phyloP scores from a whole-genome alignment of 2,113 vertebrate species.

The Thalassarche chlororhynchos region DNA sequence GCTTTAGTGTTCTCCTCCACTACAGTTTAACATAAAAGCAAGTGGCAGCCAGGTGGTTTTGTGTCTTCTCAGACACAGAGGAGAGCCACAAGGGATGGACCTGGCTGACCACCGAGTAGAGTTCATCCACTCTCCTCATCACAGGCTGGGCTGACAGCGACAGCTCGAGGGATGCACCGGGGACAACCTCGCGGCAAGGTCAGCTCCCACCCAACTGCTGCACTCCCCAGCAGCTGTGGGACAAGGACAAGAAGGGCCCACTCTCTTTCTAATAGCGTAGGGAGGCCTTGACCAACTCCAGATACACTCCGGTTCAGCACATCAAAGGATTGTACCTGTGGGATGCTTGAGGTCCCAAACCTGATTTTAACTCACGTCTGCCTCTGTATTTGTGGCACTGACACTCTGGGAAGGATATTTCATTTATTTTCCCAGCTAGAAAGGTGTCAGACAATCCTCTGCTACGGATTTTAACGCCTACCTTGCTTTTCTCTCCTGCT shows the following conservation, averaged over 20 bases:
- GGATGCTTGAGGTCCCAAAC: neutral
- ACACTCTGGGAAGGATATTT: neutral
- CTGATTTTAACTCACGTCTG: neutral
- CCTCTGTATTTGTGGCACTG: neutral
- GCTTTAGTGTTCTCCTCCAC: neutral
- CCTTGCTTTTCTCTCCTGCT: neutral
- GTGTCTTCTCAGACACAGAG: neutral
- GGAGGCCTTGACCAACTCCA: neutral
- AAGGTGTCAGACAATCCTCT: neutral
- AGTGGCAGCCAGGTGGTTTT: neutral
- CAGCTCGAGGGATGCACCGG: neutral
- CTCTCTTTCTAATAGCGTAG: rapidly evolving
- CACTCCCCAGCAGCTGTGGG: neutral
- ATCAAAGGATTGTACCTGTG: neutral
- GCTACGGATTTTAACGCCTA: neutral
- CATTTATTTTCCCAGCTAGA: neutral
- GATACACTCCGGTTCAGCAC: neutral
- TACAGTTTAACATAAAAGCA: neutral
- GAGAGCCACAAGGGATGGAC: neutral
- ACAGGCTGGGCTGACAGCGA: neutral
- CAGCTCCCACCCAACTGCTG: neutral
- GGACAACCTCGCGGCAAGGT: rapidly evolving
- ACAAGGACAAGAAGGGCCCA: neutral
- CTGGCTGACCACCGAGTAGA: neutral
- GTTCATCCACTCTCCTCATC: rapidly evolving